phyloP scores from a whole-genome alignment of 2,113 vertebrate species.

The Tursiops truncatus region DNA sequence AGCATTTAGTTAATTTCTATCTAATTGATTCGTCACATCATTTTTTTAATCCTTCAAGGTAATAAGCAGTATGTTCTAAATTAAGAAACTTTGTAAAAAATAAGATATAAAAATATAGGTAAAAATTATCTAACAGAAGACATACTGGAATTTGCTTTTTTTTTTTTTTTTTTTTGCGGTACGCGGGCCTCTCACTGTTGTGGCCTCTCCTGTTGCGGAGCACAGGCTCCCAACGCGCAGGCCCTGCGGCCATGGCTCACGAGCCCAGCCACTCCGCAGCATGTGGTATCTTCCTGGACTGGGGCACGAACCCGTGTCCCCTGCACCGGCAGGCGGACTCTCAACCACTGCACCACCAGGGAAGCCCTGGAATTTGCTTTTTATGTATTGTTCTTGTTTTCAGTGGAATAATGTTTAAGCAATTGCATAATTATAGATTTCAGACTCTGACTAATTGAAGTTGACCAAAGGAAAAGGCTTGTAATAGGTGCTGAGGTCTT shows the following conservation, averaged over 20 bases:
- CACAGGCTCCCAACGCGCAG: no score
- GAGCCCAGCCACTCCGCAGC: no score
- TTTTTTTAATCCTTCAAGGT: constrained; percentile 24
- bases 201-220: no score
- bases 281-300: no score
- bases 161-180: no score
- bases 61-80: constrained; percentile 23
- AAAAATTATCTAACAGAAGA: not conserved
- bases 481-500: not conserved
- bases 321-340: no score
- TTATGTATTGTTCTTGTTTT: constrained; percentile 36
- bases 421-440: constrained; percentile 8
- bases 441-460: not conserved
- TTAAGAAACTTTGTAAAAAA: constrained; percentile 28
- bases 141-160: constrained; percentile 6
- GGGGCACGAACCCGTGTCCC: no score
- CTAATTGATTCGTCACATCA: not conserved
- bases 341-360: no score
- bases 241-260: no score
- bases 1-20: constrained; percentile 11
- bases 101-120: not conserved
- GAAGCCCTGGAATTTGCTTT: not conserved
- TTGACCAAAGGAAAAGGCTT: not conserved
- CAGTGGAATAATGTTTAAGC: constrained; percentile 4
- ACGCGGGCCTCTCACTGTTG: no score